Base-by-base conservation (phyloP, 2,113 vertebrate genomes). In the Calidris pygmaea region DNA sequence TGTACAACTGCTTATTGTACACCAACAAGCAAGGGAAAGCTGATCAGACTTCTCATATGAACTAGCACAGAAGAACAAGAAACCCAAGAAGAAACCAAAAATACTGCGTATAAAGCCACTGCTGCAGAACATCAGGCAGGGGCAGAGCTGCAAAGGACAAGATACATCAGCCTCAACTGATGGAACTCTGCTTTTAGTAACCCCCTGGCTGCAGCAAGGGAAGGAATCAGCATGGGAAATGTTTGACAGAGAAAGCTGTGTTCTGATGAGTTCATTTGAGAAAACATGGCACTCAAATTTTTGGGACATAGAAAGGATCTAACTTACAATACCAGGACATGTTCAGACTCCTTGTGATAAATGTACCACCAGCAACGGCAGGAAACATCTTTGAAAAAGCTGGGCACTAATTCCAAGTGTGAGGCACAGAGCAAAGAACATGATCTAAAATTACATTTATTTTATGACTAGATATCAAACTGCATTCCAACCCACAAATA, bases 61-160 rank as follows among this genome's bases (percentile, higher is more conserved):
- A 10, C 63, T 67, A 10, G 14, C 34, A 39, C 20, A 58, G n/a
- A 47, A 59, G 45, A 58, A 56, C 26, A 66, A 30, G 62, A 58
- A 67, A 72, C 5, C 16, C 4, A 27, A 56, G 55, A 27, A 63
- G 45, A 76, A 70, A 13, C 13, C 13, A 29, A 17, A 65, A 12
- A 4, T 3, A 4, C 30, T 2, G 11, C 0, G 0, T 34, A 18
- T 29, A 60, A 77, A 84, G 60, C 8, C 43, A 29, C 30, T 14
- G 16, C 32, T 52, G 59, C 19, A 47, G 76, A 60, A 20, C 50
- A 59, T 45, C 55, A n/a, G n/a, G 58, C 20, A 23, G 20, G 23
- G 35, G 19, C 41, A 17, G 24, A 67, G 75, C 26, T 56, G 55
- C 65, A 93, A 72, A 62, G 30, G 41, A 41, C 5, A 30, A 60